These are phyloP conservation scores for Bujurquina vittata DNA, from an alignment of 2,113 vertebrate species.

Conservation along the genomic window DNA sequence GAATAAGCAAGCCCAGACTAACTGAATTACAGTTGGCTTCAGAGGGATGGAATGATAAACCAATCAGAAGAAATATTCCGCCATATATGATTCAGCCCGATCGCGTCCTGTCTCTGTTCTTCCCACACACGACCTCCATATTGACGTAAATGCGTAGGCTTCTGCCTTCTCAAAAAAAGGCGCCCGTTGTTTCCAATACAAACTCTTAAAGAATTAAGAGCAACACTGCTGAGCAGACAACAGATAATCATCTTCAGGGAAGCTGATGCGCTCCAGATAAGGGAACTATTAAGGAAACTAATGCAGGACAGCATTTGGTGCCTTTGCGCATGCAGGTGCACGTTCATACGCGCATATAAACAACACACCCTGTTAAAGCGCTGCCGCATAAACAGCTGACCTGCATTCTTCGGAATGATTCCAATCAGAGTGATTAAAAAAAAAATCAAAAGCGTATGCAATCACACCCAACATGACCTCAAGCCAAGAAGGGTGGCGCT, in stretches of 20 bases:
- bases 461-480: not conserved
- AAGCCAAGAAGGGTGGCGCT: not conserved
- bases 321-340: not conserved
- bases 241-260: not conserved
- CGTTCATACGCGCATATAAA: not conserved
- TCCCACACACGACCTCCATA: constrained; percentile 4
- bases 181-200: not conserved
- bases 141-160: not conserved
- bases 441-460: not conserved
- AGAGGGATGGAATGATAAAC: not conserved
- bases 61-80: not conserved
- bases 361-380: not conserved
- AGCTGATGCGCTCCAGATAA: not conserved
- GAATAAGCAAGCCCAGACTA: not conserved
- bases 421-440: not conserved
- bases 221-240: not conserved
- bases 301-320: not conserved
- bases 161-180: not conserved
- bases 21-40: not conserved
- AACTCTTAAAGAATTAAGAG: not conserved
- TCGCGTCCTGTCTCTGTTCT: not conserved
- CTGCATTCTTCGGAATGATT: not conserved
- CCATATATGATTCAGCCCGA: not conserved
- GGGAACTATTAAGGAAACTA: not conserved
- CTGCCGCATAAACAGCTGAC: not conserved